Evolutionary conservation across 2,888 invertebrate genomes (phyloP).

Genomic region (Germaria angustata): DNA sequence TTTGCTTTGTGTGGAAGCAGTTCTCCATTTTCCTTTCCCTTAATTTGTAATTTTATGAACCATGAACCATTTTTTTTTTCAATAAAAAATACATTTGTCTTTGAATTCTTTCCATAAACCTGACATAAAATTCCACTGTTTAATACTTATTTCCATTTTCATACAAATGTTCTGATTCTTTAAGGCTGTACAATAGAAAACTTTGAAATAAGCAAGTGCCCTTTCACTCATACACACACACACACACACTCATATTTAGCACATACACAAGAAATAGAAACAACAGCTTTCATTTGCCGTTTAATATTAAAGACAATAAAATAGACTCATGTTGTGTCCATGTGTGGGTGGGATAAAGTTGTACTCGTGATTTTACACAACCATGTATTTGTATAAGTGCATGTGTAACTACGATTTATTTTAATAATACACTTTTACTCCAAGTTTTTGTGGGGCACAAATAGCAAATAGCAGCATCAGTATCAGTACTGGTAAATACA

Average conservation of each 20-base stretch:
- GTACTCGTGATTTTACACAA: not conserved
- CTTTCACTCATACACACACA: not conserved
- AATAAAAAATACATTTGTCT: too few relatives aligned
- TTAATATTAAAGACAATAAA: slow-evolving; percentile 21
- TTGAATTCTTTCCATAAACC: not conserved
- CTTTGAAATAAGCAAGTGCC: not conserved
- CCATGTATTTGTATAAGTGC: not conserved
- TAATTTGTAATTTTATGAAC: too few relatives aligned
- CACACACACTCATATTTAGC: not conserved
- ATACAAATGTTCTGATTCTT: not conserved
- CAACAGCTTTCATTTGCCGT: not conserved
- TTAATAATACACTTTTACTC: not conserved
- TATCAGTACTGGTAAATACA: not conserved
- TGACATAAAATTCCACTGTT: not conserved
- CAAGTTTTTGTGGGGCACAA: not conserved
- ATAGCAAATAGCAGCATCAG: not conserved
- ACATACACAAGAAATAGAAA: not conserved
- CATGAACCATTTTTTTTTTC: too few relatives aligned
- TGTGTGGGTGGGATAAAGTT: not conserved
- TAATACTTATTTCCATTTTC: not conserved
- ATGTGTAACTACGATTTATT: not conserved
- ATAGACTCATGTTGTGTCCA: not conserved
- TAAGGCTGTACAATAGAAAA: not conserved
- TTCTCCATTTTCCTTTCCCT: too few relatives aligned
- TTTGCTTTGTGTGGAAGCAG: too few relatives aligned